These are phyloP conservation scores for Hedychridium roseum DNA, from an alignment of 2,888 invertebrate species.

Conservation along the genomic window DNA sequence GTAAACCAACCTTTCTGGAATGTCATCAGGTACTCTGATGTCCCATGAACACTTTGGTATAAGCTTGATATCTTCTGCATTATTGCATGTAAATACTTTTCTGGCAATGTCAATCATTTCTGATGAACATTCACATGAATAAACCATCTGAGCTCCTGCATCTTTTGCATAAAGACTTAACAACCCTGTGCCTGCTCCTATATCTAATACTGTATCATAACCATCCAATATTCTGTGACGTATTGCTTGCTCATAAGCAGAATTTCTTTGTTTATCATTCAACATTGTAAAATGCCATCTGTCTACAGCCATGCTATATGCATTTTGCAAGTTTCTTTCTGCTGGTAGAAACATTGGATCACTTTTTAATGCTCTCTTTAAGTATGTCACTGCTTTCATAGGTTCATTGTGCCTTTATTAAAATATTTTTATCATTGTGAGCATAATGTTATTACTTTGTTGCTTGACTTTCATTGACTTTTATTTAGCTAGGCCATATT, in stretches of 20 bases:
- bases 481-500: neutral
- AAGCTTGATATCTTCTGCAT: constrained; percentile 65
- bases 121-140: constrained; percentile 75
- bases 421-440: constrained; percentile 31
- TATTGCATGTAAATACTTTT: constrained; percentile 68
- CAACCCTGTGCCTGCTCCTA: constrained; percentile 81
- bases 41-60: constrained; percentile 71
- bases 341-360: constrained; percentile 68
- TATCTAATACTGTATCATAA: constrained; percentile 72
- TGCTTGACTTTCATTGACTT: too few relatives aligned
- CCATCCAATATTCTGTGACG: constrained; percentile 65
- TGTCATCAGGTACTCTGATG: constrained; percentile 66
- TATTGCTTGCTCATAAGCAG: constrained; percentile 73
- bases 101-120: constrained; percentile 71
- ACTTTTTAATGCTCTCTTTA: constrained; percentile 66
- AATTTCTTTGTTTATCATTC: constrained; percentile 77
- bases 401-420: constrained; percentile 67
- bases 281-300: constrained; percentile 87
- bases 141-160: constrained; percentile 67
- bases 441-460: too few relatives aligned
- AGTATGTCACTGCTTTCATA: constrained; percentile 69
- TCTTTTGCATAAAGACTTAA: constrained; percentile 74
- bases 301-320: constrained; percentile 74
- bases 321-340: constrained; percentile 74
- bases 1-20: constrained; percentile 65